Base-by-base conservation (phyloP, 2,797 vertebrate species). In the Eidolon dupreanum region DNA sequence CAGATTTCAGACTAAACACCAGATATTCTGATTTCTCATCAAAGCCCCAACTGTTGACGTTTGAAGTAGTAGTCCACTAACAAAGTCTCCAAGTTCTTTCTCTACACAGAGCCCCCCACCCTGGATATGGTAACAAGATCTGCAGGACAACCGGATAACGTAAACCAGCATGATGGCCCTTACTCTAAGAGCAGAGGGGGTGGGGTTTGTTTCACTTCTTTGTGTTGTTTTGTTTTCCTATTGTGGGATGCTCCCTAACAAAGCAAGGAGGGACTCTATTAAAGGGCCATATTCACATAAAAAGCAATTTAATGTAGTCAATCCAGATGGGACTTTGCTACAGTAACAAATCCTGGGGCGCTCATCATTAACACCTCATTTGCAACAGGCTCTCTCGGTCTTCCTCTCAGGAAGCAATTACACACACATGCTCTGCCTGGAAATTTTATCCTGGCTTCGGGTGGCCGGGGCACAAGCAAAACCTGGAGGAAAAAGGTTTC, bases 351-450 rank as follows among this genome's bases (percentile, higher is more conserved):
- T 90, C 93, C 93, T 84, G 88, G 17, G 71, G 66, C 0, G 12
- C 87, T 94, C 92, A 66, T 98, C 96, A 95, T 97, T 95, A 97
- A 92, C 97, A 97, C 97, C 92, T 97, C 96, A 92, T 98, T 95
- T 94, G 84, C 81, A 96, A n/a, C 81, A 26, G 88, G 81, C 88
- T 88, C 73, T 81, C 59, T 0, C 6, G 59, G 77, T 93, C 96
- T 92, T 92, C 93, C 93, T 93, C 84, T 77, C 95, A 79, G 96
- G 97, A 97, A 97, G 95, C 94, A 96, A 96, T 97, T 95, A 97
- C 81, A 86, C 57, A 95, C 96, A 96, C 59, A 66, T 82, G 96
- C 12, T 8, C 88, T 28, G 43, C 90, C 84, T 95, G 1, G 81
- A 96, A 95, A 96, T 66, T 71, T 38, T 90, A 97, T 96, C 96